Evolutionary conservation across 2,888 invertebrate genomes (phyloP), one percentile per base, ranked within the genome.

Genomic region (Polymixis lichenea): DNA sequence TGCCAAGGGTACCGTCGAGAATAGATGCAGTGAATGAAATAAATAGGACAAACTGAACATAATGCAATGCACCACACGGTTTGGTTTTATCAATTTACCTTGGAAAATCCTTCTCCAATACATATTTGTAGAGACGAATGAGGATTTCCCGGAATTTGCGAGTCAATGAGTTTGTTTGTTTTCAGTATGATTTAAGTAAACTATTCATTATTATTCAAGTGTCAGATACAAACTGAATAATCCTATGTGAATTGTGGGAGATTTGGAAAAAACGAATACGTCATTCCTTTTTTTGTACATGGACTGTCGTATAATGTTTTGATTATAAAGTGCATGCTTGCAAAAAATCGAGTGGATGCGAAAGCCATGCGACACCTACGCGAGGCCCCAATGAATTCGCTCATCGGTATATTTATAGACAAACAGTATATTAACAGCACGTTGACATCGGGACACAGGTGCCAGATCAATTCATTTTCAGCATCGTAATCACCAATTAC

Each of bases 361-460:
- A 85, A 85, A 87, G 77, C 79, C 79, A 75, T 81, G 73, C 72
- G 75, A 78, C 86, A 86, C 88, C 85, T 88, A 81, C 84, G 83
- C 78, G 64, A 83, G 83, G 86, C 89, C 87, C 78, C 86, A 79
- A 78, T 76, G 86, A 76, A 89, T 90, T 90, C 86, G 87, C 88
- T 91, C 90, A 90, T 91, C 90, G 87, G 86, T 91, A 82, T 91
- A 90, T 90, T 90, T 90, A 90, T 90, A 91, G 90, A 87, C 89
- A 90, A 91, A 92, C 92, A 93, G 93, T 92, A 93, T 91, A 90
- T 91, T 88, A 89, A 90, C 83, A 90, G 91, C 90, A 73, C 92
- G 89, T 93, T 92, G 93, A 92, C 93, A 91, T 91, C 82, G 83
- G 87, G 84, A 88, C 89, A 89, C 90, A 90, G 90, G 91, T 91